Percentiles rank a stretch among this genome's conserved stretches.
phyloP scores from a whole-genome alignment of 2,113 vertebrate genomes.

The Bufo gargarizans region DNA sequence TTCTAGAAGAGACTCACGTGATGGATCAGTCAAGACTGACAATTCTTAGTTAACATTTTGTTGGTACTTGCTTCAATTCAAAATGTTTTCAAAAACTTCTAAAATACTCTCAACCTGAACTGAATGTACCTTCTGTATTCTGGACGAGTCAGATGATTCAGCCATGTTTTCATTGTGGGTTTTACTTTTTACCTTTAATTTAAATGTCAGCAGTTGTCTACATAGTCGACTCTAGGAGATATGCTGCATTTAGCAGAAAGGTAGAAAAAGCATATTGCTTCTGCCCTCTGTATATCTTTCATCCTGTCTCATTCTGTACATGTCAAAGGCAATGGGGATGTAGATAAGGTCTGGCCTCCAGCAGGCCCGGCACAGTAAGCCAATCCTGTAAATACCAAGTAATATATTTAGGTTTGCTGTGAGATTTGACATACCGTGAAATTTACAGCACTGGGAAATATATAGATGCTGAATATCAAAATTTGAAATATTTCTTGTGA shows the following conservation, averaged over 20 bases:
- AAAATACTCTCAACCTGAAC: background rate
- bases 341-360: slow-evolving; percentile 49
- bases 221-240: background rate
- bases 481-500: slow-evolving; percentile 15
- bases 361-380: slow-evolving; percentile 54
- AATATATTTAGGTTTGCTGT: slow-evolving; percentile 46
- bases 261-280: slow-evolving; percentile 34
- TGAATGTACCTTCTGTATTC: background rate
- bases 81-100: background rate
- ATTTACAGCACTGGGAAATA: slow-evolving; percentile 14
- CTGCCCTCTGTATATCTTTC: slow-evolving; percentile 42
- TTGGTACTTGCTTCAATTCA: background rate
- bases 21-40: background rate
- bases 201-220: slow-evolving; percentile 30
- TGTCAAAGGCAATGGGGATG: slow-evolving; percentile 2
- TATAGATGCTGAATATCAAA: background rate
- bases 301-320: slow-evolving; percentile 37
- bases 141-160: background rate
- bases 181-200: slow-evolving; percentile 6
- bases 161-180: background rate
- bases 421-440: slow-evolving; percentile 26
- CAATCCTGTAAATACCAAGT: slow-evolving; percentile 54
- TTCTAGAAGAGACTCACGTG: too few species aligned
- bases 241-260: slow-evolving; percentile 37
- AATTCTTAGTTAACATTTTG: background rate